Base-by-base conservation (phyloP, 2,888 invertebrate genomes). In the Spisula subtruncata region DNA sequence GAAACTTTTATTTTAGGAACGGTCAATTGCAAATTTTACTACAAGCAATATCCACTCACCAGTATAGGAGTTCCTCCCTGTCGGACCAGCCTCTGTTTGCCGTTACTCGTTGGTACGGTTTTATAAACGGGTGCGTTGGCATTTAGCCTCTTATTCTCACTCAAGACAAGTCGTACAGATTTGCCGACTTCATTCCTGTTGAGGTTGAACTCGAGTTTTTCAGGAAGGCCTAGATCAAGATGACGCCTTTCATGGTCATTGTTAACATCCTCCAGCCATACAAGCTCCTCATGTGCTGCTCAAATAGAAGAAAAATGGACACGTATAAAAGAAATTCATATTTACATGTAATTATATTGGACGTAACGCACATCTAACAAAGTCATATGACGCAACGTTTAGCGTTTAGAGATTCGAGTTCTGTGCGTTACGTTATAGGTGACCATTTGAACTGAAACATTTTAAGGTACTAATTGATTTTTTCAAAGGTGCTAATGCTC, bases 81-180 rank as follows among this genome's bases (percentile, higher is more conserved):
- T 48, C 46, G 29, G 46, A 56, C 48, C 8, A 56, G 4, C 35
- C 51, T 81, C 48, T 46, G 86, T 66, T 12, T 82, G 16, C 86
- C 86, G 46, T 87, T 54, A 8, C 41, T 41, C 14, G 16, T 18
- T 0, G 48, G 14, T 10, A 46, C 54, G 46, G 51, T 48, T 35
- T 60, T 71, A 48, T 51, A 89, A 0, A 91, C 85, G n/a, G 91
- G 91, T 6, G 91, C 91, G 54, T 91, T 89, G 8, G 89, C 82
- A 48, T 91, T 89, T 29, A 91, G 46, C 12, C 88, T 85, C 41
- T 25, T 80, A 82, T 91, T 91, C 75, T 75, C 75, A 14, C 35
- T 35, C 32, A 75, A 25, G 10, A 2, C 16, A 75, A 75, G 75
- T 35, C 25, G 2, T 0, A 75, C 14, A 4, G 75, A 75, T 75